Evolutionary conservation across 2,888 invertebrate genomes (phyloP), one percentile per base, ranked within the genome.

Genomic region (Caenorhabditis drosophilae): DNA sequence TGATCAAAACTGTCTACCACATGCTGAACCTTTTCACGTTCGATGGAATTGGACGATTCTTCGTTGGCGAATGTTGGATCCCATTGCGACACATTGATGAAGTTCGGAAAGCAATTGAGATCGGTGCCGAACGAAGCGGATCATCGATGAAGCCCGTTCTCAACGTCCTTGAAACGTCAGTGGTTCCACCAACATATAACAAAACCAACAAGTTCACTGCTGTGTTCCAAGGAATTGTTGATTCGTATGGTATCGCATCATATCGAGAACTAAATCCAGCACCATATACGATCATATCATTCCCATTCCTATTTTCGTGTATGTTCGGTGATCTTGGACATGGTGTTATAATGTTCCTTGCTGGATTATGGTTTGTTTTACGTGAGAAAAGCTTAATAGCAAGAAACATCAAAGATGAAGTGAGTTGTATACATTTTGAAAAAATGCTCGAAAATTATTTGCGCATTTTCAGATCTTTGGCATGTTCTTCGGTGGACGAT

Each of bases 241-340:
- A 97, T 87, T 91, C 96, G 0, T 98, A 98, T 84, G 97, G 97
- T 66, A 90, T 95, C 45, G 93, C 95, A 58, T 90, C 90, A 45
- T 98, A 98, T 85, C 88, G 93, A 53, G 97, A 98, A 87, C 92
- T 97, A 85, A 98, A 97, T 86, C 96, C 88, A 88, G 92, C 96
- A 0, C 93, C 94, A 0, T 98, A 93, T 86, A 93, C 95, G 0
- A 93, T 96, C 72, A 93, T 97, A 56, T 94, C 96, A 4, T 97
- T 97, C 85, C 96, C 96, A 53, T 97, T 97, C 87, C 87, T 97
- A 82, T 97, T 97, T 86, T 92, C 93, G 74, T 91, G 96, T 73
- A 97, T 97, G 96, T 97, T 97, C 87, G 96, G 97, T 15, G 97
- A 98, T 87, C 87, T 91, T 51, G 97, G 97, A 0, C 97, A 98